Conservation (phyloP, 1,140 invertebrate genomes). For the Papilio aristodemus region DNA sequence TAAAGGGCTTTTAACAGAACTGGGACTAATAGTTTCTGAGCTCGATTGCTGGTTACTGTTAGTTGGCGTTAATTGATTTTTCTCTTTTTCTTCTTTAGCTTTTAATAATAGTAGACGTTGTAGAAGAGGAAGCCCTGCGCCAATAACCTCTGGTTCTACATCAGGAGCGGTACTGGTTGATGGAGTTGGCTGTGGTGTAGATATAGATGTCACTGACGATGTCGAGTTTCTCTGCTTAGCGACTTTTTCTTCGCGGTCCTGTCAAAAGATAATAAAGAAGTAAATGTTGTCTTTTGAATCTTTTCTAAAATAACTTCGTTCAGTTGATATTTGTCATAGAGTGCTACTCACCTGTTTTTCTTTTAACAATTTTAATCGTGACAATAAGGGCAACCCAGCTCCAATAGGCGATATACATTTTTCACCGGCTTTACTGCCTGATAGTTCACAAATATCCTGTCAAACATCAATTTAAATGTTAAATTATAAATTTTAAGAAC, state of each 20-base stretch:
- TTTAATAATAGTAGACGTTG: constrained; percentile 90
- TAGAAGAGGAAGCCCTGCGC: constrained; percentile 87
- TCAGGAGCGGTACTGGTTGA: constrained; percentile 72
- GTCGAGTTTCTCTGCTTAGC: constrained; percentile 66
- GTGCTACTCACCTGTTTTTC: constrained; percentile 87
- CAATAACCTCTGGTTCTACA: constrained; percentile 82
- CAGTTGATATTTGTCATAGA: neutral
- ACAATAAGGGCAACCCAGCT: constrained; percentile 89
- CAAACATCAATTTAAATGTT: constrained; percentile 41
- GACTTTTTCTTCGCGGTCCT: constrained; percentile 83
- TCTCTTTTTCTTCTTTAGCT: constrained; percentile 87
- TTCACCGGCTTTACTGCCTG: constrained; percentile 79
- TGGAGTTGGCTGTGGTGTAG: constrained; percentile 64
- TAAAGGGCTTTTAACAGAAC: constrained; percentile 76
- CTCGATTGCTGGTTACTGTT: constrained; percentile 75
- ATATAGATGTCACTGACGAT: constrained; percentile 73
- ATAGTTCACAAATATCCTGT: constrained; percentile 78
- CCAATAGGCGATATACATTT: constrained; percentile 86
- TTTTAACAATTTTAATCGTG: constrained; percentile 88
- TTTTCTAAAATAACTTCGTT: neutral
- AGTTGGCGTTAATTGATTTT: constrained; percentile 67
- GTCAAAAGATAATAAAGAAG: neutral
- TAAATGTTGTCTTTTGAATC: neutral
- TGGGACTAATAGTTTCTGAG: constrained; percentile 77
- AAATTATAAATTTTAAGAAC: neutral